Conservation (phyloP, 92 coral and sea anemone species). For the Bergia sp. region DNA sequence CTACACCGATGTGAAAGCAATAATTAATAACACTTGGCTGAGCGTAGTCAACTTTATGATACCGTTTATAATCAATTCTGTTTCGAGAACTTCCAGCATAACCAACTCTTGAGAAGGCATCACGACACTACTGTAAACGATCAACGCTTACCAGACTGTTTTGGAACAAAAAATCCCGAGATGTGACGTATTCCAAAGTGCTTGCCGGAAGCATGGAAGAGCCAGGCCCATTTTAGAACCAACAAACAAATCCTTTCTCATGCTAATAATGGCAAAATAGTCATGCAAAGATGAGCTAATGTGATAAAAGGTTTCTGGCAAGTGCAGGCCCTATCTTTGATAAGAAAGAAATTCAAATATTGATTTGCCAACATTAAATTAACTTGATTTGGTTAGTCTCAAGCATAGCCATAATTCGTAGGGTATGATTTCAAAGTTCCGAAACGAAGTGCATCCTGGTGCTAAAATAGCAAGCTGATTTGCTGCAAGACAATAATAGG, state of each 20-base stretch:
- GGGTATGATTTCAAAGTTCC: conserved; percentile 14
- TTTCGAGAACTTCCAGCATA: background rate
- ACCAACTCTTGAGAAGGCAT: conserved; percentile 5
- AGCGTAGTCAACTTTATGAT: background rate
- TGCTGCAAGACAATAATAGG: conserved; percentile 33
- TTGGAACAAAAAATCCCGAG: background rate
- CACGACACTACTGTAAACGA: background rate
- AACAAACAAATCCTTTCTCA: conserved; percentile 43
- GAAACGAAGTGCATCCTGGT: background rate
- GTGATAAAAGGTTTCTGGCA: conserved; percentile 42
- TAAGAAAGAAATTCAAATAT: conserved; percentile 18
- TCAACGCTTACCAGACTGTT: background rate
- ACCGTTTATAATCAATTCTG: background rate
- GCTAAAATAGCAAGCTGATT: conserved; percentile 15
- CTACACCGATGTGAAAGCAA: conserved; percentile 14
- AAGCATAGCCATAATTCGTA: conserved; percentile 7
- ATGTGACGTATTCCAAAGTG: conserved; percentile 34
- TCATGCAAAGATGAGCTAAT: conserved; percentile 46
- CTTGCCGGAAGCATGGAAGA: conserved; percentile 39
- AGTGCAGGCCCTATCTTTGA: conserved; percentile 22
- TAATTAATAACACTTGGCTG: conserved; percentile 18
- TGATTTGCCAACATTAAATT: conserved; percentile 39
- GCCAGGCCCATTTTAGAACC: conserved; percentile 43
- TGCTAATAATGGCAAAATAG: conserved; percentile 46
- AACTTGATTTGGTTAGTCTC: conserved; percentile 16